Evolutionary conservation across 2,113 vertebrate species (phyloP), one percentile per base, ranked within the genome.

Genomic region (Tachuris rubrigastra): DNA sequence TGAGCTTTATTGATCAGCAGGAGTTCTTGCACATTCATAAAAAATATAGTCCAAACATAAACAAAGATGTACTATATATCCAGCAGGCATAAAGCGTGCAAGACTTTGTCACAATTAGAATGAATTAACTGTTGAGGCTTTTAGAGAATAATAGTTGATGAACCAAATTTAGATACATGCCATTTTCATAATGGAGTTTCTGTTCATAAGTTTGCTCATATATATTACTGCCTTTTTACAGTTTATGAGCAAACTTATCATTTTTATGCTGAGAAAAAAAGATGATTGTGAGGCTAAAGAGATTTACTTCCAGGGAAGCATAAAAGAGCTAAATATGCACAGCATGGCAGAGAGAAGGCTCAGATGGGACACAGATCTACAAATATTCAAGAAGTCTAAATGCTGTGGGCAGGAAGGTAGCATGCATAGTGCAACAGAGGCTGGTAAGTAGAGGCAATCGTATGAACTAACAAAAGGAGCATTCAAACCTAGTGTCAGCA

Each of bases 231-330:
- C 55, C 75, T 88, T 94, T 92, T 96, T 96, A 92, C 76, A 74
- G 75, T 93, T 97, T 89, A 93, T 95, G 89, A 95, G 85, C 74
- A 95, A 95, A 95, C n/a, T 67, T 91, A 89, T 35, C 69, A 92
- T 94, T 96, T 94, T 96, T 89, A 89, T 93, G 71, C 67, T 65
- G 30, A 8, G 52, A 80, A 65, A 74, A 59, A 62, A 41, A 37
- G n/a, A 68, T 15, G 50, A 87, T 68, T 6, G 30, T 19, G 44
- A 77, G 18, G 42, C 73, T 95, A 60, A 93, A 76, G 63, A 88
- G 58, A 80, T 94, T 91, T 93, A 83, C 59, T 93, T 88, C 63
- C n/a, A 62, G 63, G 53, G 59, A 75, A 76, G 37, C 53, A 85
- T 93, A 69, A 69, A 75, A 77, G 62, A 83, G 50, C 74, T 89